A percentile compares a stretch with the other conserved stretches of the same genome.
phyloP scores from a whole-genome alignment of 2,888 invertebrate genomes.

The Eupeodes luniger region DNA sequence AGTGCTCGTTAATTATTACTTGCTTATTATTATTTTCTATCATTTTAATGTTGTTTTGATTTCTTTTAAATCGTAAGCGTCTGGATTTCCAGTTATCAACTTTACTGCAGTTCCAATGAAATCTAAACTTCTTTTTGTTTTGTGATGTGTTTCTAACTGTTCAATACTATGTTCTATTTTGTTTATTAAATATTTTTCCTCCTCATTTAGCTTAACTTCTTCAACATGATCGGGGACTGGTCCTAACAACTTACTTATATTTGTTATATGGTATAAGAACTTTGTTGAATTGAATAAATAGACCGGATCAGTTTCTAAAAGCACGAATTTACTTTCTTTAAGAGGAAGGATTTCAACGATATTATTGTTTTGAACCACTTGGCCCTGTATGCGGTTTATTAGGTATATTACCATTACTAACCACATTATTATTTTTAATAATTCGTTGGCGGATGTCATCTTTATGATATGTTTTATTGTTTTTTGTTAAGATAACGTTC shows the following conservation, averaged over 20 bases:
- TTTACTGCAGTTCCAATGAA: too few relatives aligned
- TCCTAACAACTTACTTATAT: conserved; percentile 6
- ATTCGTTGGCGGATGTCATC: conserved; percentile 14
- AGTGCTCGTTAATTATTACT: conserved; percentile 22
- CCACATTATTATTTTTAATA: not conserved
- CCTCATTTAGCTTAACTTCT: too few relatives aligned
- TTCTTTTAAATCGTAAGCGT: conserved; percentile 13
- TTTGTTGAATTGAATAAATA: too few relatives aligned
- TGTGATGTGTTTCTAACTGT: too few relatives aligned
- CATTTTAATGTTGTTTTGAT: not conserved
- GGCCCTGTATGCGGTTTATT: conserved; percentile 9
- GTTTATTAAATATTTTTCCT: too few relatives aligned
- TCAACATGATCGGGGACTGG: too few relatives aligned
- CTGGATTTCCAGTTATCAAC: conserved; percentile 34
- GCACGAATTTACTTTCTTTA: conserved; percentile 17
- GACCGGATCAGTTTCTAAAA: conserved; percentile 6
- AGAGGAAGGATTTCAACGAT: conserved; percentile 15
- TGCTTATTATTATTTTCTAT: conserved; percentile 25
- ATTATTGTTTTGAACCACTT: conserved; percentile 17
- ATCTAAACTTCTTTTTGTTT: too few relatives aligned
- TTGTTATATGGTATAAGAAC: too few relatives aligned
- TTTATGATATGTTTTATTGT: conserved; percentile 26
- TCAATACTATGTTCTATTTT: too few relatives aligned
- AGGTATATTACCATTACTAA: conserved; percentile 1
- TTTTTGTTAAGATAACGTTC: conserved; percentile 14